Evolutionary conservation across 2,888 invertebrate species (phyloP).

Genomic region (Eutolmus rufibarbis): DNA sequence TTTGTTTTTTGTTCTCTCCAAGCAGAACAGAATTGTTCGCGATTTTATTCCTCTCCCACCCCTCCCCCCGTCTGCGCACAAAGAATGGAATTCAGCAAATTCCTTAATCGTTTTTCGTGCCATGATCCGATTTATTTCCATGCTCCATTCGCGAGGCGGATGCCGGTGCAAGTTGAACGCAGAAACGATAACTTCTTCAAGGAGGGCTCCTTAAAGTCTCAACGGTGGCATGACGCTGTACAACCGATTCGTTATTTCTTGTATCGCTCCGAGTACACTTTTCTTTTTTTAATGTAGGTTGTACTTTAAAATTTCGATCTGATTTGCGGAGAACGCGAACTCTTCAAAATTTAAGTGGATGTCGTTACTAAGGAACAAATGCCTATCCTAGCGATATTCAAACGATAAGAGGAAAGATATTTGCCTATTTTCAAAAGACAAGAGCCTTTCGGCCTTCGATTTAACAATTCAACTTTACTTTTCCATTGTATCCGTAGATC

Average conservation of each 20-base stretch:
- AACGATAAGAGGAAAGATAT: neutral
- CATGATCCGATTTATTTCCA: constrained; percentile 4
- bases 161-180: neutral
- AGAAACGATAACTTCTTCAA: neutral
- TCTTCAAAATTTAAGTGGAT: neutral
- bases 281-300: neutral
- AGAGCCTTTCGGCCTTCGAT: neutral
- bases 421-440: neutral
- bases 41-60: neutral
- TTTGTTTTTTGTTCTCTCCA: neutral
- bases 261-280: neutral
- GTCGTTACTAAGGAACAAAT: neutral
- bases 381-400: neutral
- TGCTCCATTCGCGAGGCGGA: neutral
- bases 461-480: neutral
- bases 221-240: neutral
- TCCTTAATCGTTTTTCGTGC: constrained; percentile 2
- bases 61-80: neutral
- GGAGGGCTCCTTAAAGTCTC: neutral
- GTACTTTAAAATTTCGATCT: neutral
- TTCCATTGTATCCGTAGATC: neutral
- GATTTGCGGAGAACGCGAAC: neutral
- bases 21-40: neutral
- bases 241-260: neutral
- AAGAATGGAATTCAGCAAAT: constrained; percentile 13